A percentile compares a stretch with the other conserved stretches of the same genome.
Evolutionary conservation across 2,113 vertebrate genomes (phyloP).

Genomic region (Macaca nemestrina): DNA sequence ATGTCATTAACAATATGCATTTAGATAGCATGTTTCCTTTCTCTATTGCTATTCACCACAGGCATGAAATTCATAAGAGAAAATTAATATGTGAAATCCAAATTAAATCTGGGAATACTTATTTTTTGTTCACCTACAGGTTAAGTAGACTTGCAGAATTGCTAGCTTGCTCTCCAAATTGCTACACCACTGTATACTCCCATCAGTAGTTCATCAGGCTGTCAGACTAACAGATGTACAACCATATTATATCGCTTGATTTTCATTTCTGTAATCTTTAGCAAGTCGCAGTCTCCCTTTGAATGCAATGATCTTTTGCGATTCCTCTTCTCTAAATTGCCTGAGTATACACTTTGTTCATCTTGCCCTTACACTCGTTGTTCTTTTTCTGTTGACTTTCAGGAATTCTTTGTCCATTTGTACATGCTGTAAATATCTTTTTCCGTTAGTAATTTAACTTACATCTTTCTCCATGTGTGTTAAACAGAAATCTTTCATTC

Average conservation of each 20-base stretch:
- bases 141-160: neutral
- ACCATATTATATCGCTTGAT: neutral
- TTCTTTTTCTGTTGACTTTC: neutral
- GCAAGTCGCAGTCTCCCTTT: neutral
- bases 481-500: neutral
- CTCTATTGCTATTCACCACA: neutral
- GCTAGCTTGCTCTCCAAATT: neutral
- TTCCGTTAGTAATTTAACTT: neutral
- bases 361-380: neutral
- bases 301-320: neutral
- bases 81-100: neutral
- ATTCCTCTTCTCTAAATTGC: neutral
- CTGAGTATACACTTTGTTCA: neutral
- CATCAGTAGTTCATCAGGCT: neutral
- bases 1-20: neutral
- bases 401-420: neutral
- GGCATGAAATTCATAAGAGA: neutral
- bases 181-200: fast-evolving
- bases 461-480: neutral
- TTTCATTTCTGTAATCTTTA: neutral
- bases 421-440: neutral
- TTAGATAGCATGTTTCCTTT: neutral
- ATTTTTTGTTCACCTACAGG: neutral
- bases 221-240: neutral
- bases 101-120: neutral